Percentiles rank a stretch among this genome's conserved stretches.
Conservation (phyloP, 2,797 vertebrate genomes). For the Lepilemur septentrionalis region DNA sequence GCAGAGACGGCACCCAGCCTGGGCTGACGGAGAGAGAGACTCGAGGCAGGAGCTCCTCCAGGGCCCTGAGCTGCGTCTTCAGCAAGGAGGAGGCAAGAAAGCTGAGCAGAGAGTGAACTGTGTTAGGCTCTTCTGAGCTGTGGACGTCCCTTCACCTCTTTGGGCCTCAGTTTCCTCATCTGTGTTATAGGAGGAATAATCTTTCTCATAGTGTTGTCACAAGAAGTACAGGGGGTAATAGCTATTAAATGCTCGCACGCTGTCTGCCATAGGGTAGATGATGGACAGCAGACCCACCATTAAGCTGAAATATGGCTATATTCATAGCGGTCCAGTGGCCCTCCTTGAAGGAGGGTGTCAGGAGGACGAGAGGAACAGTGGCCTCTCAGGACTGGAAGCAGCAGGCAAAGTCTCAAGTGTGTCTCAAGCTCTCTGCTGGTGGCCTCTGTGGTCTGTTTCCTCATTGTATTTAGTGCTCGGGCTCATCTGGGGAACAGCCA, state of each 20-base stretch:
- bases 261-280: background rate
- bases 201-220: background rate
- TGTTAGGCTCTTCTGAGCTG: background rate
- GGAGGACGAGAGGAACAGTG: background rate
- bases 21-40: background rate
- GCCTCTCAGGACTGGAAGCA: background rate
- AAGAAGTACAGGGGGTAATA: background rate
- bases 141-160: background rate
- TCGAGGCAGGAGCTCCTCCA: background rate
- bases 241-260: background rate
- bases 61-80: background rate
- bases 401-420: background rate
- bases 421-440: background rate
- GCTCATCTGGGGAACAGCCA: background rate
- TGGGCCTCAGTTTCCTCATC: background rate
- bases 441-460: background rate
- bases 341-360: background rate
- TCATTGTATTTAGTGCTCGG: too few species aligned
- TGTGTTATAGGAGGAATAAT: background rate
- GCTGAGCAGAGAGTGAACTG: background rate
- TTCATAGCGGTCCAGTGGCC: background rate
- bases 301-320: fast-evolving
- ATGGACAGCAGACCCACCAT: background rate
- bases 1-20: background rate
- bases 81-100: background rate